A percentile compares a stretch with the other conserved stretches of the same genome.
These are phyloP conservation scores for Danionella dracula DNA, from an alignment of 2,797 vertebrate genomes.

Conservation along the genomic window DNA sequence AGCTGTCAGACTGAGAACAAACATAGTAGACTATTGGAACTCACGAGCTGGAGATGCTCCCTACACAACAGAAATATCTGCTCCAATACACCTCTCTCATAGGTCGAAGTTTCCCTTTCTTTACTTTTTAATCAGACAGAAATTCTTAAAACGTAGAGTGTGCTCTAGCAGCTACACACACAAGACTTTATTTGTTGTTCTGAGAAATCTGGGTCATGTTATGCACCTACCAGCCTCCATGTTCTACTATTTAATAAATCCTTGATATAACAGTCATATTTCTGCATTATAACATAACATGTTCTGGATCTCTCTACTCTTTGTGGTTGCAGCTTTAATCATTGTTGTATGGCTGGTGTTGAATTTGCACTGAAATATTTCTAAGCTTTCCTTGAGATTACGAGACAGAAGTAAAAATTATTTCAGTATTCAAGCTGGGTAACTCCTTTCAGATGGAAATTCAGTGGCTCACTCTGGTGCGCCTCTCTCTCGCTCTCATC, in stretches of 20 bases:
- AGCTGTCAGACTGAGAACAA: slow-evolving; percentile 52
- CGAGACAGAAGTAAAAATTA: slow-evolving; percentile 32
- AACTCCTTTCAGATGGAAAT: slow-evolving; percentile 61
- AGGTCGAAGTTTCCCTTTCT: not conserved
- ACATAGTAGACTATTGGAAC: slow-evolving; percentile 44
- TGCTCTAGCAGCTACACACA: not conserved
- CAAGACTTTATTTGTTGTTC: not conserved
- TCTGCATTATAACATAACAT: no score
- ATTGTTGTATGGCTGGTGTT: no score
- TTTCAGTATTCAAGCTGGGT: slow-evolving; percentile 38
- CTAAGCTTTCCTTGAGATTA: slow-evolving; percentile 8
- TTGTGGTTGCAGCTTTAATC: no score
- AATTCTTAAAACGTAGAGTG: no score
- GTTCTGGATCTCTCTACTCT: no score
- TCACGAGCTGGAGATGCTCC: slow-evolving; percentile 38
- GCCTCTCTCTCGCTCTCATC: slow-evolving; percentile 17
- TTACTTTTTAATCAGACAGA: no score
- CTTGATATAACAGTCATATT: no score
- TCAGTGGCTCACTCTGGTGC: slow-evolving; percentile 37
- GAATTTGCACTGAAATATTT: no score
- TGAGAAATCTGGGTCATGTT: slow-evolving; percentile 26
- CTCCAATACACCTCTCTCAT: not conserved
- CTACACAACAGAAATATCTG: not conserved
- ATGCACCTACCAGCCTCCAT: not conserved
- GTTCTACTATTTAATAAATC: slow-evolving; percentile 1